A percentile compares a stretch with the other conserved stretches of the same genome.
phyloP scores from a whole-genome alignment of 2,113 vertebrate genomes.

The Tauraco erythrolophus region DNA sequence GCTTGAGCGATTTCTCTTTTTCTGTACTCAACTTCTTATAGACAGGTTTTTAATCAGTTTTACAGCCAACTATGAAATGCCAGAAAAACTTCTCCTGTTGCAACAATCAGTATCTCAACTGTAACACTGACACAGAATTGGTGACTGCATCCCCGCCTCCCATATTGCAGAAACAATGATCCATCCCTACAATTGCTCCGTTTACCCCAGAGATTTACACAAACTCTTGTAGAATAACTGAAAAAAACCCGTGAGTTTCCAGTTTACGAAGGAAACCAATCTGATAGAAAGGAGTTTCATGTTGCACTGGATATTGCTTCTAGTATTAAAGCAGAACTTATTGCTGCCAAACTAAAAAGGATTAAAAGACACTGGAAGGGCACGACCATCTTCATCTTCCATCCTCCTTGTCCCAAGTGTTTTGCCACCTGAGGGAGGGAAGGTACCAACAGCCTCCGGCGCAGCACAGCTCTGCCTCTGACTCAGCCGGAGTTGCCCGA shows the following conservation, averaged over 20 bases:
- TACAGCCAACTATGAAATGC: neutral
- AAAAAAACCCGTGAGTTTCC: rapidly evolving
- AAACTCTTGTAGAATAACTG: neutral
- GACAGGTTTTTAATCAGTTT: neutral
- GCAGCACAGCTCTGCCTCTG: neutral
- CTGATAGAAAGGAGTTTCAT: neutral
- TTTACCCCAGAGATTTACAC: neutral
- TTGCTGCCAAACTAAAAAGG: neutral
- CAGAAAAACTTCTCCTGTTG: neutral
- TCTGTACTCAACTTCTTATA: neutral
- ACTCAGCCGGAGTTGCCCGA: neutral
- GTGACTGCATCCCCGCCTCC: neutral
- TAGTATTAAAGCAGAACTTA: neutral
- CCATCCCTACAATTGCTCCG: rapidly evolving
- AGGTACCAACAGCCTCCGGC: neutral
- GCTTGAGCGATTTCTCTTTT: neutral
- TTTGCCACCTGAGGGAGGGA: neutral
- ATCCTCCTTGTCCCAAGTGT: neutral
- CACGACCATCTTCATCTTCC: neutral
- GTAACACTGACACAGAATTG: neutral
- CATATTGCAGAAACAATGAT: neutral
- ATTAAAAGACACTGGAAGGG: neutral
- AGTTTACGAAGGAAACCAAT: neutral
- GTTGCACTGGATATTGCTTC: neutral
- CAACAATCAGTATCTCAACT: neutral